Evolutionary conservation across 1,140 invertebrate species (phyloP), one percentile per base, ranked within the genome.

Genomic region (Colletes gigas): DNA sequence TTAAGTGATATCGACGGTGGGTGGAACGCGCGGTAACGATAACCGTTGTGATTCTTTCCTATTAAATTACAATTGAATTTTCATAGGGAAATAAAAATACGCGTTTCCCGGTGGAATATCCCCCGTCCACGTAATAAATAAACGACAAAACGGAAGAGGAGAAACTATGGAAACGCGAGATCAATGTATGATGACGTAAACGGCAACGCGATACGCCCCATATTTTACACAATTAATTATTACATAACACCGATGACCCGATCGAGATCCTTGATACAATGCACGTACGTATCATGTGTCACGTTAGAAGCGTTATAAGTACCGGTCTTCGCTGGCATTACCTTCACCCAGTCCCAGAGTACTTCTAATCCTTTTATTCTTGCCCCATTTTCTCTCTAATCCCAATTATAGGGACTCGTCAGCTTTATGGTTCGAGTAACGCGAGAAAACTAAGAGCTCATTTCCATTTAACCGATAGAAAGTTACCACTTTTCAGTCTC

Each of bases 281-380:
- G 17, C 68, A 76, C 62, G 55, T 77, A 79, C 60, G 19, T 21
- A 65, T 82, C 74, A 70, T 59, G 66, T 84, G 84, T 81, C 82
- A 72, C 55, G 60, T 85, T 85, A 84, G 84, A 85, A 84, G 82
- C 70, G 59, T 84, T 84, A 85, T 21, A 84, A 85, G 72, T 85
- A 75, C 68, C 30, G 54, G 62, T 54, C 55, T 55, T 83, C 67
- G 63, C 21, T n/a, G 44, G 66, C 55, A 76, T 83, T 81, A 76
- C 57, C 82, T 70, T 81, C 71, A 47, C 72, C 82, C 52, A 70
- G 14, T 63, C 60, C 21, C 54, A n/a, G 55, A 14, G 6, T 15
- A 30, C 50, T 54, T 14, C 15, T 82, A 73, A 78, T 77, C 71
- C 71, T 60, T 62, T 83, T 69, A 68, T 39, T 85, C 73, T 77